Conservation (phyloP, 2,113 vertebrate genomes). For the Reinhardtius hippoglossoides region DNA sequence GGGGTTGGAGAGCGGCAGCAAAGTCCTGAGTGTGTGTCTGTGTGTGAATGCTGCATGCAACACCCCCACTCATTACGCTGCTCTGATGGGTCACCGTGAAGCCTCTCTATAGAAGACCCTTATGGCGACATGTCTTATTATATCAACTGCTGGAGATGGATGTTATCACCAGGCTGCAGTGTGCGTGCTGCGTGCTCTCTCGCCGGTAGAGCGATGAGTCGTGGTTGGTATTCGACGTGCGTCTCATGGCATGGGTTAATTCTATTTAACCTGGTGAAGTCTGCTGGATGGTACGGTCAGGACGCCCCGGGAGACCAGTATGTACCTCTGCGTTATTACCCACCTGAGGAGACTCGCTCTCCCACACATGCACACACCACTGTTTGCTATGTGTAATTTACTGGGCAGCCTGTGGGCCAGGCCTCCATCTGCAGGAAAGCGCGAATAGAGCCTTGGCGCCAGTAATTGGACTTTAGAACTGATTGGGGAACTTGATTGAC, state of each 20-base stretch:
- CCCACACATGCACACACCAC: conserved; percentile 54
- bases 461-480: conserved; percentile 82
- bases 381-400: conserved; percentile 77
- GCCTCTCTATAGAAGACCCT: conserved; percentile 64
- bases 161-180: conserved; percentile 57
- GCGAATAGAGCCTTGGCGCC: conserved; percentile 72
- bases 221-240: conserved; percentile 62
- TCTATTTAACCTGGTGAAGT: conserved; percentile 74
- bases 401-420: conserved; percentile 71
- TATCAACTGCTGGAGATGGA: conserved; percentile 68
- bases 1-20: conserved; percentile 55
- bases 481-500: conserved; percentile 82
- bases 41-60: conserved; percentile 33
- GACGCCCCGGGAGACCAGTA: conserved; percentile 62
- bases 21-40: conserved; percentile 27
- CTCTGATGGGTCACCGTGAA: conserved; percentile 64
- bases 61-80: conserved; percentile 62
- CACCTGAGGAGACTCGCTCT: conserved; percentile 65
- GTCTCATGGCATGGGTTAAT: conserved; percentile 69
- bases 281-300: conserved; percentile 62
- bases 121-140: conserved; percentile 70
- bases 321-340: conserved; percentile 76
- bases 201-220: conserved; percentile 55
- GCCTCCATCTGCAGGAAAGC: conserved; percentile 72
- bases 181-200: conserved; percentile 52